Percentiles rank a stretch among this genome's conserved stretches.
phyloP scores from a whole-genome alignment of 2,888 invertebrate species.

The Synanthedon myopaeformis region DNA sequence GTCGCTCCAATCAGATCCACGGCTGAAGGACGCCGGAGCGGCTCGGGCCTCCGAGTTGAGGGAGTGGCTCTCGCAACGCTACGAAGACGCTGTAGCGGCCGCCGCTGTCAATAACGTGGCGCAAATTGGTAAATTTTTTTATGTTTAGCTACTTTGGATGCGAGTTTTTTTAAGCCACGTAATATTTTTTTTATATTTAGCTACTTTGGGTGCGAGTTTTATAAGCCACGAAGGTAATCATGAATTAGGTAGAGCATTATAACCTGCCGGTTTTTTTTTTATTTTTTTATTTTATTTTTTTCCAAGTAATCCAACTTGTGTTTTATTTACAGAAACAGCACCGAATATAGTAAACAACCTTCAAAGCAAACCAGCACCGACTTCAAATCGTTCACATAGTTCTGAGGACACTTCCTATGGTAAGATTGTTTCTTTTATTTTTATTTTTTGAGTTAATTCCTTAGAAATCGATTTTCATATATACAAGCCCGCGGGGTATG shows the following conservation, averaged over 20 bases:
- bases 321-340: conserved; percentile 30
- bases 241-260: too few species aligned
- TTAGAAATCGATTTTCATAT: too few species aligned
- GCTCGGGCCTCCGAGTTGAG: conserved; percentile 78
- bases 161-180: not conserved
- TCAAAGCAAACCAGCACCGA: conserved; percentile 43
- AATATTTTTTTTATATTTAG: not conserved
- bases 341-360: conserved; percentile 53
- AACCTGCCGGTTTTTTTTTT: too few species aligned
- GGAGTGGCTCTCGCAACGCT: conserved; percentile 83
- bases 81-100: conserved; percentile 88
- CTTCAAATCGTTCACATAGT: conserved; percentile 6
- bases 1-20: conserved; percentile 75
- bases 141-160: too few species aligned
- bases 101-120: conserved; percentile 48
- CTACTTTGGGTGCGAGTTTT: too few species aligned
- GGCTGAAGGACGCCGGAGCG: conserved; percentile 79
- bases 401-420: conserved; percentile 42
- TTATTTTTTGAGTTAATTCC: too few species aligned
- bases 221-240: too few species aligned
- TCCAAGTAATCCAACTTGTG: too few species aligned
- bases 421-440: conserved; percentile 18
- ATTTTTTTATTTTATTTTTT: too few species aligned
- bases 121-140: not conserved
- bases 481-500: too few species aligned